These are phyloP conservation scores for Choreutis nemorana DNA, from an alignment of 2,888 invertebrate species.

Conservation along the genomic window DNA sequence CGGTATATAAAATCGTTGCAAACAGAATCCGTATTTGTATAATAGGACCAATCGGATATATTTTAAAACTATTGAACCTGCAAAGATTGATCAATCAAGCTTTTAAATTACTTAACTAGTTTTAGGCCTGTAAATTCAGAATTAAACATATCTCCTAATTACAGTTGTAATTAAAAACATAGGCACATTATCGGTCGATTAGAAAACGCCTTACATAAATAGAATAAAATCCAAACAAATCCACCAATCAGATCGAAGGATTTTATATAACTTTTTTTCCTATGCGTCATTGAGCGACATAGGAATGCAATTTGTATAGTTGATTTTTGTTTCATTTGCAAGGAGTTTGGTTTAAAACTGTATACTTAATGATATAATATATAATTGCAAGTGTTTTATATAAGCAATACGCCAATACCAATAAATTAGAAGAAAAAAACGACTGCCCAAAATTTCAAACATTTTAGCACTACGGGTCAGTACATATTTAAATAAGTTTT, in stretches of 20 bases:
- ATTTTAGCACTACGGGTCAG: no score
- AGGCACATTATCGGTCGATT: constrained; percentile 19
- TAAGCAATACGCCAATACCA: no score
- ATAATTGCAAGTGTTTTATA: no score
- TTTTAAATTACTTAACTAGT: neutral
- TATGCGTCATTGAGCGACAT: neutral
- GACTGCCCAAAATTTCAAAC: no score
- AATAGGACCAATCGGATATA: no score
- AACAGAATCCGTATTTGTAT: no score
- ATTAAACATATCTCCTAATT: constrained; percentile 7
- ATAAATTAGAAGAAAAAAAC: no score
- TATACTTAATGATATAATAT: no score
- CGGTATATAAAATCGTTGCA: constrained; percentile 19
- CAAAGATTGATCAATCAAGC: neutral
- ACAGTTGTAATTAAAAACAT: constrained; percentile 9
- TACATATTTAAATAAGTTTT: no score
- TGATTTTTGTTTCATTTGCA: neutral
- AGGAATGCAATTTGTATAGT: neutral
- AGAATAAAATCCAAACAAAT: neutral
- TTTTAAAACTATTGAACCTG: constrained; percentile 7
- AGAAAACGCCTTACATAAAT: constrained; percentile 8
- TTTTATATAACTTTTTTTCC: neutral
- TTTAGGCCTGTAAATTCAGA: constrained; percentile 3
- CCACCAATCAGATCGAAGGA: neutral
- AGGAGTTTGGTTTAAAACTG: no score